Conservation (phyloP, 2,113 vertebrate species). For the Odocoileus virginianus region DNA sequence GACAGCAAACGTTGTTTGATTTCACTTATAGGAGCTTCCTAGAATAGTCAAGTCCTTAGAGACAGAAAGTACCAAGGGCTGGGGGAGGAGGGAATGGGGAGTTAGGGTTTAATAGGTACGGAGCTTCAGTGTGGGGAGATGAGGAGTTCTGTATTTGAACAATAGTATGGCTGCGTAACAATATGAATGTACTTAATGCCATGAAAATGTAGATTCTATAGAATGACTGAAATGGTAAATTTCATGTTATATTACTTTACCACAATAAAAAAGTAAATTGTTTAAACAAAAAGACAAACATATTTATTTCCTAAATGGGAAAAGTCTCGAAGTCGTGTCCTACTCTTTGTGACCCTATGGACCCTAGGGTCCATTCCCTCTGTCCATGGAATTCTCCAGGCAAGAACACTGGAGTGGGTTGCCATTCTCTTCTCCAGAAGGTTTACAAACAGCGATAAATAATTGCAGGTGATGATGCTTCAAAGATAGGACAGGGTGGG, state of each 20-base stretch:
- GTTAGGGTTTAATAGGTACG: fast-evolving
- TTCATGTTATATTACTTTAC: background rate
- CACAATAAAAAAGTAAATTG: background rate
- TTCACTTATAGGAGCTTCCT: background rate
- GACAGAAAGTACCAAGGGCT: background rate
- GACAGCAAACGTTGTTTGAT: fast-evolving
- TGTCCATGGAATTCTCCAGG: background rate
- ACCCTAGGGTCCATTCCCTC: too few relatives aligned
- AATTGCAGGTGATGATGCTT: background rate
- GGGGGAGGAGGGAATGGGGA: fast-evolving
- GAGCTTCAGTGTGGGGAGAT: background rate
- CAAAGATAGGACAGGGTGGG: background rate
- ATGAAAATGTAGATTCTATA: fast-evolving
- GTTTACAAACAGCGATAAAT: background rate
- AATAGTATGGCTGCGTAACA: background rate
- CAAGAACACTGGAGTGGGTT: background rate
- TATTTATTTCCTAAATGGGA: background rate
- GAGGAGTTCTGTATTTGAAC: background rate
- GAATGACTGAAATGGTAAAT: background rate
- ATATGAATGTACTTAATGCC: fast-evolving
- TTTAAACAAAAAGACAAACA: background rate
- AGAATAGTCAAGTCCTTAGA: too few relatives aligned
- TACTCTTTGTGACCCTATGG: background rate
- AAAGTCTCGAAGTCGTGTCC: background rate
- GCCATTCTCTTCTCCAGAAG: background rate